Conservation (phyloP, 2,797 vertebrate species). For the Girardinus metallicus region DNA sequence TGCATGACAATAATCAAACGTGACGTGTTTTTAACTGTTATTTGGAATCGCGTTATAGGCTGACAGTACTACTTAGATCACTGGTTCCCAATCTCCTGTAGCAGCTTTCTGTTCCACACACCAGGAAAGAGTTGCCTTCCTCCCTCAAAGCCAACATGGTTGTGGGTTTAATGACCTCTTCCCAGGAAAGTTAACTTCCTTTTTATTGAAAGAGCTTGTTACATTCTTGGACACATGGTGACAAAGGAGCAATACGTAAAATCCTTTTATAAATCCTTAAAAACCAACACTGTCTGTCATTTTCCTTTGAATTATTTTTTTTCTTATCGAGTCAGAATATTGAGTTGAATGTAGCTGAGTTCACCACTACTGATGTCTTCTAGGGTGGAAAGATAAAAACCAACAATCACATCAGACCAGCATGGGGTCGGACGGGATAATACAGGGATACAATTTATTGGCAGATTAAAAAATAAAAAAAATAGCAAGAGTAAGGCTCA, state of each 20-base stretch:
- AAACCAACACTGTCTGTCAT: neutral
- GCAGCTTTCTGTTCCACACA: neutral
- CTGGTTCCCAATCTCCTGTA: neutral
- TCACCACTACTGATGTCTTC: neutral
- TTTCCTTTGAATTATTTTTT: neutral
- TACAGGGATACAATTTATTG: neutral
- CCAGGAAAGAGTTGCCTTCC: neutral
- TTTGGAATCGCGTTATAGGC: neutral
- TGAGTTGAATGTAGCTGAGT: neutral
- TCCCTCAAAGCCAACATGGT: neutral
- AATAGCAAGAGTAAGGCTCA: neutral
- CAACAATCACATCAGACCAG: neutral
- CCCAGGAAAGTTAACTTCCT: neutral
- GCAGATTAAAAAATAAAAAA: neutral
- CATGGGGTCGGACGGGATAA: neutral
- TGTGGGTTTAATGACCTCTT: neutral
- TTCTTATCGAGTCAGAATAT: neutral
- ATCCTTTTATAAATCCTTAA: neutral
- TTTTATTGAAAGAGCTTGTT: neutral
- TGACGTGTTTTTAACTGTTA: neutral
- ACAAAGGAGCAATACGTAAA: neutral
- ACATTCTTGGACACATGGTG: neutral
- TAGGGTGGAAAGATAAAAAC: neutral
- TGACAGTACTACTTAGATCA: neutral
- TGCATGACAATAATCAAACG: neutral